These are phyloP conservation scores for Silurus glanis DNA, from an alignment of 2,113 vertebrate species.

Conservation along the genomic window DNA sequence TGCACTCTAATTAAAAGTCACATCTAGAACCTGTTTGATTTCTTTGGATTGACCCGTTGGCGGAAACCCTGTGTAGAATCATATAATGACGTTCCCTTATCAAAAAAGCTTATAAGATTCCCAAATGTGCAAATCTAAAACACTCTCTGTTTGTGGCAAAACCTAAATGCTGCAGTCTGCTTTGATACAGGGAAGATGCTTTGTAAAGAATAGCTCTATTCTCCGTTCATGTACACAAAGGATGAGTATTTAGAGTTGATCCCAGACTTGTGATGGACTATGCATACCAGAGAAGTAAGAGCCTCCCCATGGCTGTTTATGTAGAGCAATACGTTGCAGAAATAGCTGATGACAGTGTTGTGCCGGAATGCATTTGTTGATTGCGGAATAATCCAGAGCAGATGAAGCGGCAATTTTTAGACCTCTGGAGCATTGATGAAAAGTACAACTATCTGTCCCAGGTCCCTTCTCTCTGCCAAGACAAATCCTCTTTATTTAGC, in stretches of 20 bases:
- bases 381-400: conserved; percentile 61
- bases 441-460: conserved; percentile 40
- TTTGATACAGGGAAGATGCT: conserved; percentile 10
- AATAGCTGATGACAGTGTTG: conserved; percentile 54
- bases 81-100: neutral
- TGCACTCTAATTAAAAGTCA: neutral
- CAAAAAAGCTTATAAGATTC: neutral
- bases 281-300: conserved; percentile 36
- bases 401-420: conserved; percentile 59
- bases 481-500: conserved; percentile 44
- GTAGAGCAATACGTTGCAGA: conserved; percentile 47
- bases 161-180: neutral
- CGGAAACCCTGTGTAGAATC: neutral
- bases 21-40: neutral
- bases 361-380: conserved; percentile 56
- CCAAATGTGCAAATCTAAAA: neutral
- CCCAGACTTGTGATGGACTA: conserved; percentile 47
- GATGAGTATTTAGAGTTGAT: conserved; percentile 47
- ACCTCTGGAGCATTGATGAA: conserved; percentile 57
- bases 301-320: conserved; percentile 47
- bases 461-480: conserved; percentile 31
- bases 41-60: no score
- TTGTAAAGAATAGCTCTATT: conserved; percentile 39
- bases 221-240: conserved; percentile 48
- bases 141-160: conserved; percentile 1